A percentile compares a stretch with the other conserved stretches of the same genome.
These are phyloP conservation scores for Xanthorhoe designata DNA, from an alignment of 2,888 invertebrate species.

Conservation along the genomic window DNA sequence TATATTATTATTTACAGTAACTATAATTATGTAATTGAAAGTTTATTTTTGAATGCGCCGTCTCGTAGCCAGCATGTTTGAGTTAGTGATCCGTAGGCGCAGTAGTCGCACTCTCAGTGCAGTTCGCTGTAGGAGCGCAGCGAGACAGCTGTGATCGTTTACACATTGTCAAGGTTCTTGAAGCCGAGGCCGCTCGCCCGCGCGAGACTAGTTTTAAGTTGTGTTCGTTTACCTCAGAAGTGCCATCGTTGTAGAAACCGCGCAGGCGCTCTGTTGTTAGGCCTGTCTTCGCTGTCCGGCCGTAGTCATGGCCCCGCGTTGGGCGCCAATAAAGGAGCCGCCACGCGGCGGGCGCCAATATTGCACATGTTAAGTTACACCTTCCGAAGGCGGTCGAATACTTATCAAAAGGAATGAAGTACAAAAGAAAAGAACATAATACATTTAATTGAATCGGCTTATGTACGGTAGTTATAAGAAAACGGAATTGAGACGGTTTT, in stretches of 20 bases:
- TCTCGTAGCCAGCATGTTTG: slow-evolving; percentile 39
- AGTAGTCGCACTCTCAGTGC: slow-evolving; percentile 7
- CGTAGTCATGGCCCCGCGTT: slow-evolving; percentile 18
- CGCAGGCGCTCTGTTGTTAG: slow-evolving; percentile 23
- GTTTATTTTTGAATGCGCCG: slow-evolving; percentile 55
- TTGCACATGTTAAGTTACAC: slow-evolving; percentile 32
- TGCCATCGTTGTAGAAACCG: slow-evolving; percentile 65
- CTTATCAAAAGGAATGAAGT: slow-evolving; percentile 71
- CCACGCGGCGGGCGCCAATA: slow-evolving; percentile 35
- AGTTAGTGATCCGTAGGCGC: slow-evolving; percentile 48
- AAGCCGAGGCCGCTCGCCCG: slow-evolving; percentile 49
- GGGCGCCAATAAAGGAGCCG: slow-evolving; percentile 27
- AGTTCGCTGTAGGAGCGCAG: slow-evolving; percentile 14
- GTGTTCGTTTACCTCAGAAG: slow-evolving; percentile 78
- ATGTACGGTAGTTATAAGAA: slow-evolving; percentile 72
- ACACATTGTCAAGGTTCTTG: slow-evolving; percentile 72
- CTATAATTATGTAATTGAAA: slow-evolving; percentile 55
- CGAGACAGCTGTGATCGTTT: slow-evolving; percentile 67
- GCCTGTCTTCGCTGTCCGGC: slow-evolving; percentile 19
- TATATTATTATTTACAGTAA: slow-evolving; percentile 82
- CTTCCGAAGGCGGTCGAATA: slow-evolving; percentile 56
- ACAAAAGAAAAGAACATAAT: slow-evolving; percentile 77
- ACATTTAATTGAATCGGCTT: slow-evolving; percentile 74
- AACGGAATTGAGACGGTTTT: slow-evolving; percentile 71
- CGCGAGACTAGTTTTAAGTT: slow-evolving; percentile 66